Evolutionary conservation across 1,140 invertebrate genomes (phyloP), one percentile per base, ranked within the genome.

Genomic region (Paraescarpia echinospica): DNA sequence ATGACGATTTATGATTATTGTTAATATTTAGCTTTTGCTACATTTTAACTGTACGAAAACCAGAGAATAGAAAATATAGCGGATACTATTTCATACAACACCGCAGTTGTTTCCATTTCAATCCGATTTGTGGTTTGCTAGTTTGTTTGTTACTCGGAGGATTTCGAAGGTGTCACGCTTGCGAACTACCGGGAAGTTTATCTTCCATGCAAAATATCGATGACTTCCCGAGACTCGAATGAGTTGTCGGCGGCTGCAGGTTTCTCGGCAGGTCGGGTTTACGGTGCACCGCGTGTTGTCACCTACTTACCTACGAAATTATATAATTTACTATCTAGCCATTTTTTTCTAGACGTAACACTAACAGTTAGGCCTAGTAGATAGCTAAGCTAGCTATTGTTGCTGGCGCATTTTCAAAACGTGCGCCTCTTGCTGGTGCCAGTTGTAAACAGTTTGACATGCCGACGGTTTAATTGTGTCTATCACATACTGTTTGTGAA

Each of bases 151-250:
- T 77, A 77, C 59, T 77, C 59, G 59, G 59, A 27, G 59, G 22
- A 14, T 77, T 18, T 77, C 4, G 27, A 77, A 77, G 59, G 59
- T 77, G 59, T 77, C 59, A 77, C 59, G 14, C 59, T 77, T 77
- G 14, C 9, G 59, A 77, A 77, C 8, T 77, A 77, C 59, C 18
- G 27, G 59, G 59, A 77, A 77, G 59, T 77, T 77, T 77, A 77
- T 77, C 59, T 77, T 77, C 59, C 59, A 77, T 77, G 59, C 59
- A 31, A 77, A 77, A 77, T 77, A 77, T 77, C 59, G 59, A 77
- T 77, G 59, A 77, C 59, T 77, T 77, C 59, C 18, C 59, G 59
- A 77, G 59, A 77, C 59, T 77, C 59, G 59, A 77, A 77, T 77
- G 59, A 77, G 59, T 77, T 77, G 59, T 77, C 59, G 59, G 59